Evolutionary conservation across 2,888 invertebrate genomes (phyloP), one percentile per base, ranked within the genome.

Genomic region (Chalcis sispes): DNA sequence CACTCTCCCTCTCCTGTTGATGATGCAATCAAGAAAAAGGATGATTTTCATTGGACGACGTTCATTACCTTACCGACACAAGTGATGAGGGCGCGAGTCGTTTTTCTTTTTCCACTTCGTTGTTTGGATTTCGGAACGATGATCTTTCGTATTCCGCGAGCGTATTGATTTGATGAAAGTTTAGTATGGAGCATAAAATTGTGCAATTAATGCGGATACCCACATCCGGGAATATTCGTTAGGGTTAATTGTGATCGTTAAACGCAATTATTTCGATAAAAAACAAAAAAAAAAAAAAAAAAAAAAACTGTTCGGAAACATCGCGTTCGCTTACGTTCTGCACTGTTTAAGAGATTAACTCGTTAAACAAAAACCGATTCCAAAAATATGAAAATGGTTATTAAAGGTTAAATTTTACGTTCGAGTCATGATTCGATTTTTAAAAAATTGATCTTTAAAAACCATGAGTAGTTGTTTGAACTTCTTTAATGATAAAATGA

Each of bases 11-110:
- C 54, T 15, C 32, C 7, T 20, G n/a, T 69, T 69, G 72, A 75
- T 78, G 77, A 78, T 75, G 77, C 77, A 78, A 78, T 75, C 72
- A 78, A 71, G 72, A 69, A 54, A 58, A 67, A n/a, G n/a, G n/a
- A 75, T 69, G 72, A 72, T 78, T 75, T 69, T 59, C 72, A 72
- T 75, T 29, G 62, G 67, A 62, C 70, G 75, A 2, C 75, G 76
- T 78, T 76, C 75, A 62, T 71, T 75, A 69, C 54, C 67, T 67
- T 27, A 48, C 42, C 42, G 29, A 23, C 52, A n/a, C n/a, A n/a
- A n/a, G n/a, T n/a, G n/a, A n/a, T n/a, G n/a, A n/a, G n/a, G n/a
- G 42, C 54, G 13, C 46, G 8, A 1, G 29, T 23, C 32, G 27
- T 18, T 25, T 18, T 25, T 66, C 15, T 71, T 25, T 66, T 66